Evolutionary conservation across 2,797 vertebrate genomes (phyloP).

Genomic region (Graptemys geographica): DNA sequence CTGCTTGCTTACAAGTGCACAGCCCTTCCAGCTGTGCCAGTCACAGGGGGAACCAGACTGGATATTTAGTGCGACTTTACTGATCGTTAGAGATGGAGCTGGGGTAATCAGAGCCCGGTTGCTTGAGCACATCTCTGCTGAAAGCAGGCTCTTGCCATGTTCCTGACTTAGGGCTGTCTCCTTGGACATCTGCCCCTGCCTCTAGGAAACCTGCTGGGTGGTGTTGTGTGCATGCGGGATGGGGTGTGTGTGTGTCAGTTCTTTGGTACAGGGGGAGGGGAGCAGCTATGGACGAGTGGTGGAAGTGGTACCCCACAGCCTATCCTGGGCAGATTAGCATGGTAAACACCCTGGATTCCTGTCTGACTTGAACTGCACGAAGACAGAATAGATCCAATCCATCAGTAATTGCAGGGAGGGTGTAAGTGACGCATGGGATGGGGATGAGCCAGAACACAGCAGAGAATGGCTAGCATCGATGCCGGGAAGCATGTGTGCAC

Average conservation of each 20-base stretch:
- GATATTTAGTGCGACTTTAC: neutral
- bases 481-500: neutral
- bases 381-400: neutral
- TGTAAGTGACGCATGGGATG: neutral
- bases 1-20: neutral
- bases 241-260: neutral
- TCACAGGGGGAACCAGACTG: neutral
- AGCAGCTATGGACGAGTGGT: neutral
- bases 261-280: neutral
- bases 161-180: neutral
- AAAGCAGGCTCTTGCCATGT: neutral
- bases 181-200: neutral
- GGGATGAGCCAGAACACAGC: neutral
- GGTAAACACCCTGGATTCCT: neutral
- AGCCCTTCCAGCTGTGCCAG: neutral
- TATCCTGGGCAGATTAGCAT: too few relatives aligned
- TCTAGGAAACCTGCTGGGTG: neutral
- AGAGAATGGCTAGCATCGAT: neutral
- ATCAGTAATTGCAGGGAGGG: neutral
- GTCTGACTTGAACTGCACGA: neutral
- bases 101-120: neutral
- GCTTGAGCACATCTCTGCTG: neutral
- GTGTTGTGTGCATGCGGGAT: neutral
- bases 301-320: neutral
- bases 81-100: neutral